Conservation (phyloP, 2,797 vertebrate genomes). For the Cottoperca gobio region DNA sequence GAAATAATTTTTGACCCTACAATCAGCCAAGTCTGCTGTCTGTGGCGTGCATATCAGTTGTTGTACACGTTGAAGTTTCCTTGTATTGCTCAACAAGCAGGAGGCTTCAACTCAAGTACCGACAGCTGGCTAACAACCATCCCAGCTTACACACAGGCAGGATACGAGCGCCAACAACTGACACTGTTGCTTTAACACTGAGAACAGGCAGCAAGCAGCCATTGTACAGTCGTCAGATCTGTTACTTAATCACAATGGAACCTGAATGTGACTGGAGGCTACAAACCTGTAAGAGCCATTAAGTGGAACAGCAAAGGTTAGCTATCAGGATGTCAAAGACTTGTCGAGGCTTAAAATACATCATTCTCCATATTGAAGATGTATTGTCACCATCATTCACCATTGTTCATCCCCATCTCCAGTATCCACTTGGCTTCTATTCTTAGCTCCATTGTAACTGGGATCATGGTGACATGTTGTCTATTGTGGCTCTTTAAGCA, state of each 20-base stretch:
- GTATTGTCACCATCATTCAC: slow-evolving; percentile 41
- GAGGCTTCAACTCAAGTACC: slow-evolving; percentile 52
- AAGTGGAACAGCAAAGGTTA: slow-evolving; percentile 65
- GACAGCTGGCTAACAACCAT: slow-evolving; percentile 63
- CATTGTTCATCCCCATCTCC: slow-evolving; percentile 70
- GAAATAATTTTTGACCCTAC: slow-evolving; percentile 63
- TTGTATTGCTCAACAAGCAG: slow-evolving; percentile 56
- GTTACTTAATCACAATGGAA: slow-evolving; percentile 47
- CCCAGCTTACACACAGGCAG: slow-evolving; percentile 10
- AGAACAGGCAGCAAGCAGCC: slow-evolving; percentile 33
- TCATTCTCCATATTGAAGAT: slow-evolving; percentile 52
- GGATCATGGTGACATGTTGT: slow-evolving; percentile 77
- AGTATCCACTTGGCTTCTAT: slow-evolving; percentile 81
- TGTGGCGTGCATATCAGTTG: slow-evolving; percentile 43
- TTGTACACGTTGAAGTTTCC: slow-evolving; percentile 40
- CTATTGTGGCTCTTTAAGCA: slow-evolving; percentile 69
- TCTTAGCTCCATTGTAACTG: slow-evolving; percentile 75
- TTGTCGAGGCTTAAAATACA: slow-evolving; percentile 74
- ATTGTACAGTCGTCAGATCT: slow-evolving; percentile 54
- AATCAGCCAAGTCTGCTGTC: slow-evolving; percentile 61
- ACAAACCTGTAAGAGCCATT: slow-evolving; percentile 61
- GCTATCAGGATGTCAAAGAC: slow-evolving; percentile 72
- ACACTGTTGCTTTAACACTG: slow-evolving; percentile 22
- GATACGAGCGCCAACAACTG: slow-evolving; percentile 29
- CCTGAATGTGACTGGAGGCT: slow-evolving; percentile 57